Evolutionary conservation across 2,888 invertebrate species (phyloP), one percentile per base, ranked within the genome.

Genomic region (Nasonovia ribisnigri): DNA sequence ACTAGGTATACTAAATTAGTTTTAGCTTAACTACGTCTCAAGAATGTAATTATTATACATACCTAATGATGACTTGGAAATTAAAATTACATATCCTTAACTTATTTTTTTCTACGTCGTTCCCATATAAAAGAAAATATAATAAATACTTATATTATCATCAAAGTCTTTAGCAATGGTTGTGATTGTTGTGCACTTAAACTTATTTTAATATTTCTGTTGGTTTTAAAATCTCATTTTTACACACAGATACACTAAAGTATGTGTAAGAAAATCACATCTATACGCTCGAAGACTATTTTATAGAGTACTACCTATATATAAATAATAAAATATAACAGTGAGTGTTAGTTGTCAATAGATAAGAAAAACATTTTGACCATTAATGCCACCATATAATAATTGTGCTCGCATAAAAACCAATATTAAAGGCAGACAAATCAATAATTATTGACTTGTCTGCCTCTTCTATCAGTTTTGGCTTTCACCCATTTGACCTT

Each of bases 401-500:
- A 84, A 57, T 91, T 91, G 54, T 84, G 84, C 43, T 51, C 90
- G 84, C 29, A 54, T n/a, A n/a, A n/a, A n/a, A n/a, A n/a, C n/a
- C n/a, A n/a, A n/a, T n/a, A n/a, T n/a, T n/a, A n/a, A n/a, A n/a
- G n/a, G n/a, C n/a, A n/a, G n/a, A n/a, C n/a, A n/a, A n/a, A n/a
- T 84, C 86, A 86, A 48, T 36, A 67, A 67, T 92, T 92, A 92
- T 92, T 92, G 87, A 92, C 88, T 92, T 88, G 46, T 60, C 60
- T 67, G 48, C 36, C 57, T 87, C 36, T 92, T 67, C 60, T 24
- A 87, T 92, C 29, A 87, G 60, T 87, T 87, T 87, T 92, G n/a
- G 92, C 87, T 92, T 87, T 92, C 48, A 29, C 67, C 87, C 92
- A 87, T 87, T 92, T 92, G 92, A 92, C 92, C 92, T 92, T 92